A percentile compares a stretch with the other conserved stretches of the same genome.
Conservation (phyloP, 2,888 invertebrate species). For the Eupsilia transversa region DNA sequence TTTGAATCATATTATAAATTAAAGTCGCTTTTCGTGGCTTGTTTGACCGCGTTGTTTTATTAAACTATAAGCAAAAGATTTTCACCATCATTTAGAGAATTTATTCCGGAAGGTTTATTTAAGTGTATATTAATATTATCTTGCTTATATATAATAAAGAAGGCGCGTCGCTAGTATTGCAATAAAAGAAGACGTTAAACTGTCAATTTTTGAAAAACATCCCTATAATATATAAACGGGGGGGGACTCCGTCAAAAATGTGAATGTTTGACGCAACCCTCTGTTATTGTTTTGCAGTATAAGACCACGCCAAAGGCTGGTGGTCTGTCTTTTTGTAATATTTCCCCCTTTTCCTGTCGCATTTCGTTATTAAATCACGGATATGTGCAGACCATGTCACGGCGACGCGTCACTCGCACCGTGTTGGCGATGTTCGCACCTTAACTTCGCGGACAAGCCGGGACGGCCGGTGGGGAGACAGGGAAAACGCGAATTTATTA, state of each 20-base stretch:
- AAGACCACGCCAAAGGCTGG: constrained; percentile 7
- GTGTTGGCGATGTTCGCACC: neutral
- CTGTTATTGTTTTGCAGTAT: constrained; percentile 21
- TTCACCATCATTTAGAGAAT: neutral
- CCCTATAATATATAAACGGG: too few species aligned
- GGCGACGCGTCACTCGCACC: neutral
- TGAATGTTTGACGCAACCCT: neutral
- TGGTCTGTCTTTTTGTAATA: constrained; percentile 30
- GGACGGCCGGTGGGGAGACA: neutral
- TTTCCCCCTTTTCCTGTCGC: constrained; percentile 23
- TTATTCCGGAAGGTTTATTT: too few species aligned
- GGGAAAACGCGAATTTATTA: too few species aligned
- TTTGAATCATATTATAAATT: neutral
- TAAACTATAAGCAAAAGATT: too few species aligned
- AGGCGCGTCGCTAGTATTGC: too few species aligned
- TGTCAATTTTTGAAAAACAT: neutral
- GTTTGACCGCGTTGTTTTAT: neutral
- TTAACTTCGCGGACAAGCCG: neutral
- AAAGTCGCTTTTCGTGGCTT: neutral
- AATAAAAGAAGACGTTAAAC: neutral
- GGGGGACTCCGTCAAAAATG: neutral
- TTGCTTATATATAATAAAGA: too few species aligned
- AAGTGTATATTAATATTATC: too few species aligned
- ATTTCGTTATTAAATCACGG: constrained; percentile 31
- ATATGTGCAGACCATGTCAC: constrained; percentile 11